Evolutionary conservation across 2,888 invertebrate species (phyloP).

Genomic region (Oeneis ivallda): DNA sequence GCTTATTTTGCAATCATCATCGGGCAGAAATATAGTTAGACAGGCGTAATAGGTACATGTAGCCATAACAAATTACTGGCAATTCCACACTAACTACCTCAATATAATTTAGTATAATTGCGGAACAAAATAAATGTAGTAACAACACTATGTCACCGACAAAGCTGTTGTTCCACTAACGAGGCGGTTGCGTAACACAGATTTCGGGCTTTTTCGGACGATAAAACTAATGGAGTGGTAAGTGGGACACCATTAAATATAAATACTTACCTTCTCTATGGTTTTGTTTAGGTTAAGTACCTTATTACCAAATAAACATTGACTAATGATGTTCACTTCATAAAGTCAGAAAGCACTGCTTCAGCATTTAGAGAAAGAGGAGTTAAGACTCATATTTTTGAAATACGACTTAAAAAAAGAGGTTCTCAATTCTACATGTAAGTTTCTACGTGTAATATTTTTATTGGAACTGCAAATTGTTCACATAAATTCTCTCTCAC

Average conservation of each 20-base stretch:
- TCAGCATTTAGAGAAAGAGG: too few relatives aligned
- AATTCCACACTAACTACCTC: background rate
- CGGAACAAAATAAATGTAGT: slow-evolving; percentile 49
- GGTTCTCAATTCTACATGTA: too few relatives aligned
- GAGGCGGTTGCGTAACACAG: slow-evolving; percentile 61
- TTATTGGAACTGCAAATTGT: too few relatives aligned
- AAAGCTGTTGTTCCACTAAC: slow-evolving; percentile 51
- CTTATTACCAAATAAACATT: too few relatives aligned
- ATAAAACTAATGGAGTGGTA: slow-evolving; percentile 67
- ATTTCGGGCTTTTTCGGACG: slow-evolving; percentile 68
- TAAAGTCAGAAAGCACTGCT: too few relatives aligned
- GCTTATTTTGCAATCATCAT: background rate
- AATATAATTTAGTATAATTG: slow-evolving; percentile 47
- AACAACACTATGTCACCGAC: slow-evolving; percentile 51
- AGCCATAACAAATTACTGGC: background rate
- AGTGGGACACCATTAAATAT: slow-evolving; percentile 45
- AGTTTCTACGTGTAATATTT: too few relatives aligned
- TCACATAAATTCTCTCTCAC: too few relatives aligned
- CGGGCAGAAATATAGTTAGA: too few relatives aligned
- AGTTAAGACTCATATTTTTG: too few relatives aligned
- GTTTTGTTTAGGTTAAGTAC: background rate
- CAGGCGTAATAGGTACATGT: too few relatives aligned
- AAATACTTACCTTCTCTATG: slow-evolving; percentile 17
- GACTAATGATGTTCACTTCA: too few relatives aligned
- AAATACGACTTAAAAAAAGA: too few relatives aligned